Evolutionary conservation across 1,140 invertebrate species (phyloP), one percentile per base, ranked within the genome.

Genomic region (Brachionus angularis): DNA sequence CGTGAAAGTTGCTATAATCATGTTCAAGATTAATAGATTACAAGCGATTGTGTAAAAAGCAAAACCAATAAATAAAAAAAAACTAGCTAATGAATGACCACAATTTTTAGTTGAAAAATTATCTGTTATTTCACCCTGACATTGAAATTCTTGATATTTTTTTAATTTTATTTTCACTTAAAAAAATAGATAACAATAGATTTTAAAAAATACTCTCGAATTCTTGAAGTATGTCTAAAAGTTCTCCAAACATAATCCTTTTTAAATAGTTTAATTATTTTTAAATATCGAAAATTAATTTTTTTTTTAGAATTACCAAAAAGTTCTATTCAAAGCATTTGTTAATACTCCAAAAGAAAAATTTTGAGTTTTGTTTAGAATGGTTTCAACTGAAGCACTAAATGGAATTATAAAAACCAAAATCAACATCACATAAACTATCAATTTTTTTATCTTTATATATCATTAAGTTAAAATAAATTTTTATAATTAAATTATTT

Each of bases 1-100:
- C 62, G 42, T 67, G 25, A 67, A 67, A 33, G 62, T 67, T 10
- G 62, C 62, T 29, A 67, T 67, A 12, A 67, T 67, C 62, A 67
- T 67, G 10, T 67, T 67, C 4, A 67, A 67, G 12, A 67, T 39
- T 21, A 67, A 47, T 21, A 67, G 42, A 49, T 67, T 67, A 23
- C 42, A 46, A 3, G 62, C 62, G 3, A 67, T 42, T 3, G 62
- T 50, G 21, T 67, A 67, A 46, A 67, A 67, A n/a, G 62, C 62
- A 34, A 67, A 67, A 12, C 62, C 62, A 27, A 67, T 34, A 21
- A 25, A 67, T 1, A 67, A 27, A 47, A 67, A 67, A 31, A 67
- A 33, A 50, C 42, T 67, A n/a, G 62, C 46, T 29, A 67, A 47
- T 18, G 39, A 34, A 21, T 47, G 39, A 18, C 36, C 31, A 31